phyloP scores from a whole-genome alignment of 2,113 vertebrate species.

The Spheniscus mendiculus region DNA sequence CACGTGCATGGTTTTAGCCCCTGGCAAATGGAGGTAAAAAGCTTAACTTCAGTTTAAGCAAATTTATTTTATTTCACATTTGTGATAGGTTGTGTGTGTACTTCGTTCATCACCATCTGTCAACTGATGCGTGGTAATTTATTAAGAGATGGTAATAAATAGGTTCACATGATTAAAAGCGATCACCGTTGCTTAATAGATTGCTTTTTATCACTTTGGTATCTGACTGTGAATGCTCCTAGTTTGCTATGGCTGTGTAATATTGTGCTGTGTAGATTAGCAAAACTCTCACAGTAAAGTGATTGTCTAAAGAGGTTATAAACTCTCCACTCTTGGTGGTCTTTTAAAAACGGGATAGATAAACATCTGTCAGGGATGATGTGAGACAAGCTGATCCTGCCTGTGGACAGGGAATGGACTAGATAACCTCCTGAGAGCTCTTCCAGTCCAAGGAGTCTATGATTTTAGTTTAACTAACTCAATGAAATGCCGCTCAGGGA shows the following conservation, averaged over 20 bases:
- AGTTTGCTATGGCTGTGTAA: not conserved
- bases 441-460: not conserved
- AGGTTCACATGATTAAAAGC: not conserved
- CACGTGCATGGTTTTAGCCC: not conserved
- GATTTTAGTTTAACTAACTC: not conserved
- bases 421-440: not conserved
- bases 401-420: not conserved
- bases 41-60: not conserved
- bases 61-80: not conserved
- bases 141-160: not conserved
- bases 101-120: not conserved
- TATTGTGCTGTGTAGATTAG: not conserved
- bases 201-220: not conserved
- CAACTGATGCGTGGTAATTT: not conserved
- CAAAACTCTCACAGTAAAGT: not conserved
- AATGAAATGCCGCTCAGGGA: not conserved
- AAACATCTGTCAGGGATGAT: constrained; percentile 24
- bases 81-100: not conserved
- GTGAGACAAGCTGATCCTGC: not conserved
- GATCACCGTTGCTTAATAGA: not conserved
- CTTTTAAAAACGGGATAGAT: not conserved
- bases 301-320: not conserved
- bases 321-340: constrained; percentile 21
- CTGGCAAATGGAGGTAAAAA: not conserved
- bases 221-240: not conserved